Evolutionary conservation across 2,888 invertebrate species (phyloP), one percentile per base, ranked within the genome.

Genomic region (Microchrysa polita): DNA sequence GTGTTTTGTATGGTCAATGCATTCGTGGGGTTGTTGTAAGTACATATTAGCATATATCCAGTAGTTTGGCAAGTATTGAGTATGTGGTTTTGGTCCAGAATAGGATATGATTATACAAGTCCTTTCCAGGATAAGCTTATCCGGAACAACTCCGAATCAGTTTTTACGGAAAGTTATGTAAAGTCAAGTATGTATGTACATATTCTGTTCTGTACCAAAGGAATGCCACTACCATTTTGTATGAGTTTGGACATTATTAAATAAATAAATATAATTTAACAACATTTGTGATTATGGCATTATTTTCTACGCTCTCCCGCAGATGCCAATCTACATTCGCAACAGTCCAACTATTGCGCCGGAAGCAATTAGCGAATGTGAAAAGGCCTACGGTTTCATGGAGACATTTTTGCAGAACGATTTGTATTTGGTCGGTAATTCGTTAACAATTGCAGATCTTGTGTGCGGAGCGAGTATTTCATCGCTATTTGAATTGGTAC

Each of bases 391-490:
- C 72, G 80, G 72, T 5, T 78, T 81, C n/a, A 75, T 86, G 55
- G 82, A 86, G 53, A 80, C 79, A 10, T 82, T 84, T 73, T 77
- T 86, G 10, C 40, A 69, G 42, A 79, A 80, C 1, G 77, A 79
- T 9, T 75, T 75, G 12, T 84, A 80, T 77, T 80, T 83, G 10
- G 80, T 79, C 2, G 82, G 81, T 42, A 77, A 80, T 44, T 76
- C 79, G 53, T 75, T 83, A 74, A 83, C 82, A 5, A 79, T 83
- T 22, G 89, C 88, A 0, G 89, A 89, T 79, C 79, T 88, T 57
- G 83, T 83, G 14, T 79, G 81, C 73, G 76, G 80, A 0, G 77
- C 78, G 0, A 80, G 80, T 0, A 48, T 81, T 67, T 67, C 79
- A 5, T 76, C 79, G 0, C 0, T 78, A 1, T 77, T 78, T 34